Conservation (phyloP, 2,797 vertebrate species). For the Tinamus major region DNA sequence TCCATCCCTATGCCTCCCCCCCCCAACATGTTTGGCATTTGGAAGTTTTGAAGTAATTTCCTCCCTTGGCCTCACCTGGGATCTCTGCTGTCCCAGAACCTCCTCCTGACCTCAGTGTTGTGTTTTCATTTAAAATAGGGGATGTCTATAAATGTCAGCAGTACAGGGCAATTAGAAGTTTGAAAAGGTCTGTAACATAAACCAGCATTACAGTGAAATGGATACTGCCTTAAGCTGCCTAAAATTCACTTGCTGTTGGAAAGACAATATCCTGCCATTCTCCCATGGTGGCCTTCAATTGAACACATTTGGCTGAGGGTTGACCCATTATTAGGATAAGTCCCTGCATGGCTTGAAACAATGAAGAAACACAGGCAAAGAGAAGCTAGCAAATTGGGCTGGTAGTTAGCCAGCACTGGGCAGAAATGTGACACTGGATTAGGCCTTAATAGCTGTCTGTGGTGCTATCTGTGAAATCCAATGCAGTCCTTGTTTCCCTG, state of each 20-base stretch:
- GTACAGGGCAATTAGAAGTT: conserved; percentile 86
- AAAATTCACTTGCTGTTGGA: conserved; percentile 87
- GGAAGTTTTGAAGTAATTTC: conserved; percentile 82
- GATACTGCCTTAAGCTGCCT: conserved; percentile 85
- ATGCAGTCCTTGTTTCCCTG: conserved; percentile 64
- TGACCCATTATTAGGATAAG: conserved; percentile 85
- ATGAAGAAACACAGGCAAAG: conserved; percentile 78
- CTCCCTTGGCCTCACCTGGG: conserved; percentile 82
- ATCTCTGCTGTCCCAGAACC: conserved; percentile 82
- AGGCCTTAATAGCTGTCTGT: conserved; percentile 81
- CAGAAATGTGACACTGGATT: conserved; percentile 82
- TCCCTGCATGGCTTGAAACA: conserved; percentile 81
- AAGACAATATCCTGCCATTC: conserved; percentile 88
- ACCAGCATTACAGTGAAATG: conserved; percentile 86
- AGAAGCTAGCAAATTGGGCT: conserved; percentile 81
- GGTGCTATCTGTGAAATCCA: conserved; percentile 78
- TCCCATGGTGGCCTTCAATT: conserved; percentile 86
- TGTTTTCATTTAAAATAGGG: conserved; percentile 86
- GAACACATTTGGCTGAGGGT: conserved; percentile 83
- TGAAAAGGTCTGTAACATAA: conserved; percentile 88
- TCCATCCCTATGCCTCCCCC: not conserved
- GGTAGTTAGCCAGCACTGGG: conserved; percentile 74
- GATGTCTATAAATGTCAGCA: conserved; percentile 88
- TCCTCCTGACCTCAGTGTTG: conserved; percentile 84
- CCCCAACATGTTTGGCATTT: conserved; percentile 76